Evolutionary conservation across 2,113 vertebrate genomes (phyloP).

Genomic region (Fulmarus glacialis): DNA sequence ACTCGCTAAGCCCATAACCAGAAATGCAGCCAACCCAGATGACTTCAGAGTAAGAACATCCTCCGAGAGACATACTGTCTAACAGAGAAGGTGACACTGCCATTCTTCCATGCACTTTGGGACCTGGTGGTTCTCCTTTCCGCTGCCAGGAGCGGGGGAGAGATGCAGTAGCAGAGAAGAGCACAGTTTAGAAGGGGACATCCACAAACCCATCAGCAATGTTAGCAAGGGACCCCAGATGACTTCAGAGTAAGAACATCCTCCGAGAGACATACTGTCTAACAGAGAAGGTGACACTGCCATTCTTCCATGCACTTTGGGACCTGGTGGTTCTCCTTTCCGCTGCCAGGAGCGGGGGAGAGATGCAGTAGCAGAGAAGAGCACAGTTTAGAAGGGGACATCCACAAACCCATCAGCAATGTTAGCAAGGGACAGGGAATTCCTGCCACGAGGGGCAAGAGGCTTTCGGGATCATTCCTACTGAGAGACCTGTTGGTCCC

Average conservation of each 20-base stretch:
- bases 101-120: not conserved
- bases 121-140: not conserved
- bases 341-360: not conserved
- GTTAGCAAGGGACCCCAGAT: not conserved
- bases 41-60: not conserved
- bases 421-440: not conserved
- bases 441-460: not conserved
- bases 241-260: not conserved
- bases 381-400: not conserved
- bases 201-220: not conserved
- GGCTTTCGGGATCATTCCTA: not conserved
- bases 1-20: not conserved
- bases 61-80: accelerated
- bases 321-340: not conserved
- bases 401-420: not conserved
- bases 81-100: accelerated
- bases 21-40: not conserved
- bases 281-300: accelerated
- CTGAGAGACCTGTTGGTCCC: accelerated
- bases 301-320: not conserved
- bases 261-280: accelerated
- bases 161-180: accelerated
- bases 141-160: not conserved
- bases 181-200: not conserved
- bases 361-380: accelerated